Conservation (phyloP, 2,888 invertebrate species). For the Cinara cedri region DNA sequence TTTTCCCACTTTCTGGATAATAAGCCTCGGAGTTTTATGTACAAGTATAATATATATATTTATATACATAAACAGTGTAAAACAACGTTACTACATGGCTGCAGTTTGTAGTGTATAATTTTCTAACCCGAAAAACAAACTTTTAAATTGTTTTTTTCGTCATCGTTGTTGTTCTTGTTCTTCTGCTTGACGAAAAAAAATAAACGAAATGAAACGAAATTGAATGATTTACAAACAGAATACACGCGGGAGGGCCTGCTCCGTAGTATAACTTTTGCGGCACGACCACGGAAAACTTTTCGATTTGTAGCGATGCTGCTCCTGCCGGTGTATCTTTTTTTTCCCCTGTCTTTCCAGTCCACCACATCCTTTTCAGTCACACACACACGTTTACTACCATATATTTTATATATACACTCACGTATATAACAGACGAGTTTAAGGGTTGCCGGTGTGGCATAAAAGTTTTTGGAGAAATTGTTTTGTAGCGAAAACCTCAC, state of each 20-base stretch:
- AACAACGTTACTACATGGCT: too few species aligned
- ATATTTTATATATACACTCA: too few species aligned
- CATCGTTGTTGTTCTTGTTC: conserved; percentile 7
- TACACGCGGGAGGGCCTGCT: neutral
- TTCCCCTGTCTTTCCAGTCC: neutral
- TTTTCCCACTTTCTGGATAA: too few species aligned
- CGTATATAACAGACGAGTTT: conserved; percentile 17
- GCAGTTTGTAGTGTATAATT: neutral
- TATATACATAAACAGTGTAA: too few species aligned
- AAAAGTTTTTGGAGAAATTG: conserved; percentile 48
- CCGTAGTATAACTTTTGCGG: conserved; percentile 14
- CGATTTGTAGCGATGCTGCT: conserved; percentile 1
- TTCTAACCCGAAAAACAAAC: neutral
- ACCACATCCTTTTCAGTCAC: too few species aligned
- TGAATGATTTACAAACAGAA: conserved; percentile 14
- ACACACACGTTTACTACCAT: too few species aligned
- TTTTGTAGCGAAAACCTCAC: conserved; percentile 23
- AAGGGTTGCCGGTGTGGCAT: neutral
- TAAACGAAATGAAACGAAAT: conserved; percentile 7
- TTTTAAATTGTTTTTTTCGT: neutral
- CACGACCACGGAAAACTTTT: conserved; percentile 17
- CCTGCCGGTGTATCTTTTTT: neutral
- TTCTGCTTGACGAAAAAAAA: too few species aligned
- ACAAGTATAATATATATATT: too few species aligned
- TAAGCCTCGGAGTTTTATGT: too few species aligned